These are phyloP conservation scores for Apogon talboti DNA, from an alignment of 2,797 vertebrate species.

Conservation along the genomic window DNA sequence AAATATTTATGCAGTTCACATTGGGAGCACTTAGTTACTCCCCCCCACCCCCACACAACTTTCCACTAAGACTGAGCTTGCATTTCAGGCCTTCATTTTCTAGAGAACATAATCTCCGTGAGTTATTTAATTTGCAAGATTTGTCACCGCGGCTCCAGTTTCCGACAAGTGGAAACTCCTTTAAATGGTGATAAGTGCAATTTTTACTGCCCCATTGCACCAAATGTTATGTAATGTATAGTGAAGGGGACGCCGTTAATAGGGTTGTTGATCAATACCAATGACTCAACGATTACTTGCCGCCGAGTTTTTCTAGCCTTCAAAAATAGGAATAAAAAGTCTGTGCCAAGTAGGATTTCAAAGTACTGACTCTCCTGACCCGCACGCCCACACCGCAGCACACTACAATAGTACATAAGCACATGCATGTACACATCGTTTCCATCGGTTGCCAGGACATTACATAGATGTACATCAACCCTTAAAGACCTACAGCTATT, in stretches of 20 bases:
- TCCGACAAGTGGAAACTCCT: slow-evolving; percentile 32
- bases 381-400: neutral
- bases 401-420: neutral
- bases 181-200: slow-evolving; percentile 5
- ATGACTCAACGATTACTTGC: slow-evolving; percentile 21
- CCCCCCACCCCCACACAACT: too few species aligned
- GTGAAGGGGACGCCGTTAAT: slow-evolving; percentile 33
- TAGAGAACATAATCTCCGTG: slow-evolving; percentile 8
- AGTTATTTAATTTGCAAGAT: slow-evolving; percentile 41
- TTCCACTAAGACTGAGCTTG: slow-evolving; percentile 10
- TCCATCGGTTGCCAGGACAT: neutral
- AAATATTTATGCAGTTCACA: slow-evolving; percentile 31
- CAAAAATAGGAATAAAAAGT: slow-evolving; percentile 23
- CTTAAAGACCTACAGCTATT: too few species aligned
- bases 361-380: neutral
- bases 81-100: slow-evolving; percentile 27
- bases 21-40: neutral
- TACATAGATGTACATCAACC: neutral
- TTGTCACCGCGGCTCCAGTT: slow-evolving; percentile 11
- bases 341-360: slow-evolving; percentile 13
- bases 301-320: slow-evolving; percentile 24
- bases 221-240: slow-evolving; percentile 40
- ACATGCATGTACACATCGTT: neutral
- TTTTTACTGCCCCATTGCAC: slow-evolving; percentile 36
- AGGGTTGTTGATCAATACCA: slow-evolving; percentile 48